Conservation (phyloP, 2,797 vertebrate species). For the Bradypodion ventrale region DNA sequence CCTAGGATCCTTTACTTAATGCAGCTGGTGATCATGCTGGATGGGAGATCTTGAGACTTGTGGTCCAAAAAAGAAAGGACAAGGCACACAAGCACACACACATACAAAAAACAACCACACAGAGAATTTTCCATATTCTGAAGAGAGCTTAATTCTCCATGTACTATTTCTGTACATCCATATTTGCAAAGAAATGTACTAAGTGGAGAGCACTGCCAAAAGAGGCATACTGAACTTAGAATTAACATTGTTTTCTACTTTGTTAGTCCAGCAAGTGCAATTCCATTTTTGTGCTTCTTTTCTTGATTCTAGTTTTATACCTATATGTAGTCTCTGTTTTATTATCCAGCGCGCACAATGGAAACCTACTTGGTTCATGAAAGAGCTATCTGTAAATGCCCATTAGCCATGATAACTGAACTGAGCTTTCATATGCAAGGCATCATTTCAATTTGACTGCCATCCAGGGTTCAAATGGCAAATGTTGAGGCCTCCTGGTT, state of each 20-base stretch:
- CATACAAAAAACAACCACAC: too few species aligned
- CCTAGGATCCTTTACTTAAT: too few species aligned
- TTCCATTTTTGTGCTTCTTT: neutral
- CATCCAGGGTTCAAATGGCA: slow-evolving; percentile 4
- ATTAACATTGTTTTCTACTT: neutral
- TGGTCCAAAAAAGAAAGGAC: too few species aligned
- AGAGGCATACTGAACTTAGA: neutral
- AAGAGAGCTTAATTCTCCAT: neutral
- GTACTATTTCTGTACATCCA: neutral
- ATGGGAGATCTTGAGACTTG: too few species aligned
- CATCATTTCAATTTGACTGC: neutral
- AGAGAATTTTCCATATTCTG: too few species aligned
- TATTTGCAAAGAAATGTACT: neutral
- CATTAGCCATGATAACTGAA: slow-evolving; percentile 16
- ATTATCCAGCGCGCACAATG: slow-evolving; percentile 4
- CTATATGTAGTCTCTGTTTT: neutral
- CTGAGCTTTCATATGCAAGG: neutral
- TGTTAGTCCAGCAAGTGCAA: neutral
- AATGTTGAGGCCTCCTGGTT: neutral
- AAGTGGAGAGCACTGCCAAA: neutral
- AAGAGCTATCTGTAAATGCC: neutral
- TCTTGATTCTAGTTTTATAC: neutral
- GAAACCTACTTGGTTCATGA: neutral
- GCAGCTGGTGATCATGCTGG: too few species aligned
- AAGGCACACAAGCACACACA: too few species aligned